Percentiles rank a stretch among this genome's conserved stretches.
phyloP scores from a whole-genome alignment of 1,140 invertebrate species.

The Philopotamus ludificatus region DNA sequence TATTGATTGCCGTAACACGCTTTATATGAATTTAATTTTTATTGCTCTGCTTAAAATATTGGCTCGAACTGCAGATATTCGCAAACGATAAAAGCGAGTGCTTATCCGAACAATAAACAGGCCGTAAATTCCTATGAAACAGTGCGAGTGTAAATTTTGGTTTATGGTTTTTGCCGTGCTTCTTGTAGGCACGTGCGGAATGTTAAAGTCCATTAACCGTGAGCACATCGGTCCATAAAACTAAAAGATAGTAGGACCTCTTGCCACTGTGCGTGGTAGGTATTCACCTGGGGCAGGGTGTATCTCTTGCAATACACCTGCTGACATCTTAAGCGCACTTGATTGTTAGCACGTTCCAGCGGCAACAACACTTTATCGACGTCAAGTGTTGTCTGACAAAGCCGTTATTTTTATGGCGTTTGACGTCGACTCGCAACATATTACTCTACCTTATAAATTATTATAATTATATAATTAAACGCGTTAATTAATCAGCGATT shows the following conservation, averaged over 20 bases:
- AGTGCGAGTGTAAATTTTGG: conserved; percentile 25
- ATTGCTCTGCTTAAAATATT: too few relatives aligned
- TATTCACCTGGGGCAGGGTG: neutral
- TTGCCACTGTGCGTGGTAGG: neutral
- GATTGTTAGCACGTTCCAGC: neutral
- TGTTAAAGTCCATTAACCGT: conserved; percentile 27
- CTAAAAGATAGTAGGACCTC: conserved; percentile 4
- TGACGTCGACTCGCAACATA: too few relatives aligned
- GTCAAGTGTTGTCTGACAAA: too few relatives aligned
- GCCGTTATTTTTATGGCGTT: too few relatives aligned
- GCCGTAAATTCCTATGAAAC: conserved; percentile 23
- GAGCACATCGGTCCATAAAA: conserved; percentile 17
- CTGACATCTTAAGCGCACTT: neutral
- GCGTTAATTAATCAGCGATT: too few relatives aligned
- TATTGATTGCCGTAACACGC: too few relatives aligned
- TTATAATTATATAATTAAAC: too few relatives aligned
- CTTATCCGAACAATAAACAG: conserved; percentile 19
- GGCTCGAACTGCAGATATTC: neutral
- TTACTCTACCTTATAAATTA: too few relatives aligned
- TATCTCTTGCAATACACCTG: neutral
- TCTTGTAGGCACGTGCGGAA: conserved; percentile 18
- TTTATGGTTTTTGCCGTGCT: conserved; percentile 18
- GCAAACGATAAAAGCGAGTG: neutral
- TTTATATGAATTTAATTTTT: too few relatives aligned
- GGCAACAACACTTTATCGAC: too few relatives aligned